Percentiles rank a stretch among this genome's conserved stretches.
phyloP scores from a whole-genome alignment of 2,797 vertebrate genomes.

The Rhyacichthys aspro region DNA sequence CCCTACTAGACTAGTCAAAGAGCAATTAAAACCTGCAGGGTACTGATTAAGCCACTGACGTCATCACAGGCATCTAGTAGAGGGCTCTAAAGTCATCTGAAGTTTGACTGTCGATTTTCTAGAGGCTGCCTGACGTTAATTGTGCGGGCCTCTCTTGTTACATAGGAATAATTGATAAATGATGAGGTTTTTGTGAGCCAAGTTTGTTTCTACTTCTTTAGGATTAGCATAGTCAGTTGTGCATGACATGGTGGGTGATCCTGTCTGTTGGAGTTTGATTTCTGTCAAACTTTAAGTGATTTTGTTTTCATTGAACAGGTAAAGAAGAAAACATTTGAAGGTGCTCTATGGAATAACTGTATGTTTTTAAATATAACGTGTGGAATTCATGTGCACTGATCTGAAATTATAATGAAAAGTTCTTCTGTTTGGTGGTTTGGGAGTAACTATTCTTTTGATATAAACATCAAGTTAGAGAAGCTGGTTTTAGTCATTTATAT shows the following conservation, averaged over 20 bases:
- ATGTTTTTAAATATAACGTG: no score
- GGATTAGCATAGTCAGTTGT: neutral
- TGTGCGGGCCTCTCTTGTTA: neutral
- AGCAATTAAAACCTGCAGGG: conserved; percentile 19
- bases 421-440: no score
- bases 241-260: neutral
- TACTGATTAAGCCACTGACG: conserved; percentile 30
- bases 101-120: conserved; percentile 7
- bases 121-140: neutral
- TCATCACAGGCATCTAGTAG: neutral
- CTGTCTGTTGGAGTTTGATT: conserved; percentile 4
- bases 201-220: neutral
- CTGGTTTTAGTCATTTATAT: no score
- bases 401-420: no score
- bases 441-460: no score
- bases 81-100: neutral
- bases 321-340: neutral
- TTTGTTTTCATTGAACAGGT: conserved; percentile 3
- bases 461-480: no score
- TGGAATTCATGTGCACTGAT: no score
- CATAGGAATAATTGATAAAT: neutral
- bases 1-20: conserved; percentile 17
- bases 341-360: no score
- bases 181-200: neutral
- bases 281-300: conserved; percentile 1